phyloP scores from a whole-genome alignment of 2,113 vertebrate genomes.

The Rhinoptilus africanus region DNA sequence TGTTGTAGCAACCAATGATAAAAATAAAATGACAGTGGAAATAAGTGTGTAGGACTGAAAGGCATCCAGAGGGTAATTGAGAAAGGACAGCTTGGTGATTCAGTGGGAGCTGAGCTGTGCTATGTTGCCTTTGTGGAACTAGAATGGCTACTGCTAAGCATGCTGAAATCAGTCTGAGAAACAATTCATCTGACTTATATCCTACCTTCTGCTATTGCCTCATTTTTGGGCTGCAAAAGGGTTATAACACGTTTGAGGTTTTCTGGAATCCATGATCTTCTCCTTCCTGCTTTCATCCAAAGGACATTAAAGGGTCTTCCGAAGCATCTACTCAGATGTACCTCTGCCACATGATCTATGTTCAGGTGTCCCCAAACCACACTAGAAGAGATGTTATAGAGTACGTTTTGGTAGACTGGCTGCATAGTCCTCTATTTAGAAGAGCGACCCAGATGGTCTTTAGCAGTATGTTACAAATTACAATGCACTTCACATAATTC shows the following conservation, averaged over 20 bases:
- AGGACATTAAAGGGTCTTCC: neutral
- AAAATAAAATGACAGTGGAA: constrained; percentile 24
- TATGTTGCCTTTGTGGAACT: neutral
- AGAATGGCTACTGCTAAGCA: neutral
- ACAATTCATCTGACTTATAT: neutral
- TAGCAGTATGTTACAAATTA: neutral
- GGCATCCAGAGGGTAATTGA: neutral
- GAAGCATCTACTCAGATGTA: neutral
- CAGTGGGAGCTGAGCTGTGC: neutral
- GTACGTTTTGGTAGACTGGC: neutral
- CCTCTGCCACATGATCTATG: neutral
- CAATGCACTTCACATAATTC: neutral
- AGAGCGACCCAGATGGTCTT: neutral
- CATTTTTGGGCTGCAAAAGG: neutral
- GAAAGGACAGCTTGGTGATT: neutral
- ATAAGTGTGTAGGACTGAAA: neutral
- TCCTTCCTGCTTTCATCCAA: neutral
- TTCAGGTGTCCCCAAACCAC: neutral
- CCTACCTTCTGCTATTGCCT: neutral
- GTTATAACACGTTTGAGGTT: neutral
- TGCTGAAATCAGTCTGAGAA: neutral
- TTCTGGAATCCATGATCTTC: neutral
- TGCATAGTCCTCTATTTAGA: neutral
- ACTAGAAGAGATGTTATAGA: neutral
- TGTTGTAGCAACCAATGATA: neutral